These are phyloP conservation scores for Trogon surrucura DNA, from an alignment of 2,113 vertebrate species.

Conservation along the genomic window DNA sequence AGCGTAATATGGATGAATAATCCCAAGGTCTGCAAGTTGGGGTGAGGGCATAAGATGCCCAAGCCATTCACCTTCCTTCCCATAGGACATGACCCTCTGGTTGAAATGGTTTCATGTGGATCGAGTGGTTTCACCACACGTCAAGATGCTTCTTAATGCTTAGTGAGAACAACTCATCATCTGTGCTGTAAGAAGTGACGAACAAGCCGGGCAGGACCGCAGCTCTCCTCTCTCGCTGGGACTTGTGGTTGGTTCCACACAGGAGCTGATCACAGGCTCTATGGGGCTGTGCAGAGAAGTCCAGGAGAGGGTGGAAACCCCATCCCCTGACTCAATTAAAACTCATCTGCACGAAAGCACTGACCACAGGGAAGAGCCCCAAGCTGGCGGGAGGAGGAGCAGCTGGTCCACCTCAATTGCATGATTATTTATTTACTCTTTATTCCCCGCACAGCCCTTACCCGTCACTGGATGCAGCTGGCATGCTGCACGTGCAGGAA, in stretches of 20 bases:
- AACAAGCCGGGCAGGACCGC: not conserved
- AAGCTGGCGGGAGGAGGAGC: not conserved
- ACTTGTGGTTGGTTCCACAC: not conserved
- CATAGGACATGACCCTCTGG: fast-evolving
- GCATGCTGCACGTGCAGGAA: fast-evolving
- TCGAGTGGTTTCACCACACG: not conserved
- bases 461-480: not conserved
- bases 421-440: not conserved
- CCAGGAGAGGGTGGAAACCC: not conserved
- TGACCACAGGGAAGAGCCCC: not conserved
- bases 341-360: not conserved
- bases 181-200: fast-evolving
- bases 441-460: not conserved
- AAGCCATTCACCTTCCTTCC: not conserved
- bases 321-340: not conserved
- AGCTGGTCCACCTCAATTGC: not conserved
- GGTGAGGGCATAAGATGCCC: not conserved
- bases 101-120: not conserved
- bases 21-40: not conserved
- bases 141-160: not conserved
- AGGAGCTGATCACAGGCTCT: not conserved
- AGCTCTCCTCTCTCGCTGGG: not conserved
- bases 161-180: fast-evolving
- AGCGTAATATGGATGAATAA: not conserved
- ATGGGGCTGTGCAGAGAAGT: not conserved